These are phyloP conservation scores for Heteromormyrus szaboi DNA, from an alignment of 2,797 vertebrate genomes.

Conservation along the genomic window DNA sequence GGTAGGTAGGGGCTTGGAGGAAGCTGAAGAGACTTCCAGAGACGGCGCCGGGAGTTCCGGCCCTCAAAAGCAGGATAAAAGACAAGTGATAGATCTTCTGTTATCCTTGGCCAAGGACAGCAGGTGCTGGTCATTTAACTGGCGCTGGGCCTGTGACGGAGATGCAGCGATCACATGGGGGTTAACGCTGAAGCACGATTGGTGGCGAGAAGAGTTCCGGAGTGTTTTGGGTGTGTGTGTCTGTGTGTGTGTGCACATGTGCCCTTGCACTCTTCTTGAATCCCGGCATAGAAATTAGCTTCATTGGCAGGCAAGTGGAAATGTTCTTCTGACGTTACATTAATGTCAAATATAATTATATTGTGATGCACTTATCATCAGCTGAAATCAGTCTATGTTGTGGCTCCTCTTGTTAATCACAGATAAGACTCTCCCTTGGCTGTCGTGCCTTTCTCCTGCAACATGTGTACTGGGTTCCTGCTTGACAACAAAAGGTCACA, in stretches of 20 bases:
- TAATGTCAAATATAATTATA: conserved; percentile 36
- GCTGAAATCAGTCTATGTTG: conserved; percentile 28
- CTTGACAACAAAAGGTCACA: conserved; percentile 27
- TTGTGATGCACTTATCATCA: conserved; percentile 25
- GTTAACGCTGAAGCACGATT: not conserved
- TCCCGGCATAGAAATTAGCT: conserved; percentile 14
- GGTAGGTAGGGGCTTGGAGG: not conserved
- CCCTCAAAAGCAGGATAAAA: not conserved
- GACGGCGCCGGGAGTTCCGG: not conserved
- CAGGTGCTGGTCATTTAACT: not conserved
- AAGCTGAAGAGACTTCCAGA: not conserved
- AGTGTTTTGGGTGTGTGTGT: not conserved
- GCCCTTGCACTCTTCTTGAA: not conserved
- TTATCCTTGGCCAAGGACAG: conserved; percentile 1
- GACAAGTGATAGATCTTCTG: not conserved
- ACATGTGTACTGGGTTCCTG: conserved; percentile 11
- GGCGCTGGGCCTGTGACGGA: not conserved
- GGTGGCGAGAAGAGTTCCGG: not conserved
- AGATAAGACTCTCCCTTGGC: conserved; percentile 24
- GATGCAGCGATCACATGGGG: not conserved
- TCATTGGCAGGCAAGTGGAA: conserved; percentile 27
- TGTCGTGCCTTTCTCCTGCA: not conserved
- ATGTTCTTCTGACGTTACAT: conserved; percentile 28
- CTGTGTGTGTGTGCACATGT: not conserved
- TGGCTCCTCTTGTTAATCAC: conserved; percentile 26